These are phyloP conservation scores for Drosophila sechellia DNA, from an alignment of 1,140 invertebrate species.

Conservation along the genomic window DNA sequence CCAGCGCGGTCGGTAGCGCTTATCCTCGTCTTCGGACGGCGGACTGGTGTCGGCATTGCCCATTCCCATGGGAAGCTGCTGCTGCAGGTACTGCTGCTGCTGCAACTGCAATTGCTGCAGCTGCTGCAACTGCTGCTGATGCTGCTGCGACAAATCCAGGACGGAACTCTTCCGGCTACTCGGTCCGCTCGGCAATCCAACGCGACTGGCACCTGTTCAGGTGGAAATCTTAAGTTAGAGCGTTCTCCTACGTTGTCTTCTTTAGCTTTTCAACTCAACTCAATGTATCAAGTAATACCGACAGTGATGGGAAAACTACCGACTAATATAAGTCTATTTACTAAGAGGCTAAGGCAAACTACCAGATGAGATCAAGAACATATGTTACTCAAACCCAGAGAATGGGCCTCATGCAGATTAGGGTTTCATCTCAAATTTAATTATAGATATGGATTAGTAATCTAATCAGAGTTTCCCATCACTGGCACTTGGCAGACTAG, in stretches of 20 bases:
- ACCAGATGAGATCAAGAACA: background rate
- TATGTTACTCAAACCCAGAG: background rate
- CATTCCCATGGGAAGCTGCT: slow-evolving; percentile 70
- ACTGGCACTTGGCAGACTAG: slow-evolving; percentile 1
- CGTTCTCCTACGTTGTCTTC: background rate
- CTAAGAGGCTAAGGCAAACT: background rate
- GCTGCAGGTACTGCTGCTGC: slow-evolving; percentile 49
- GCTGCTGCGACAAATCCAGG: slow-evolving; percentile 72
- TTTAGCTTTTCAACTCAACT: slow-evolving; percentile 55
- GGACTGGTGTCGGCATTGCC: slow-evolving; percentile 84
- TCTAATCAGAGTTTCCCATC: slow-evolving; percentile 7
- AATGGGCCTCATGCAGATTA: background rate
- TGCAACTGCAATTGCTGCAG: slow-evolving; percentile 60
- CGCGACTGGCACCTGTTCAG: slow-evolving; percentile 71
- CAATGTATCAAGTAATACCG: slow-evolving; percentile 62
- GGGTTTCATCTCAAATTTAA: too few relatives aligned
- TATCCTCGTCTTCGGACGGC: slow-evolving; percentile 84
- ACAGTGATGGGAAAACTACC: slow-evolving; percentile 27
- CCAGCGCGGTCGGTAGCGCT: slow-evolving; percentile 74
- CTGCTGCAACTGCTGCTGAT: slow-evolving; percentile 61
- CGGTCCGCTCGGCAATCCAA: slow-evolving; percentile 75
- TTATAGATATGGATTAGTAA: too few relatives aligned
- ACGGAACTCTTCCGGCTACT: slow-evolving; percentile 79
- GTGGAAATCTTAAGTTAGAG: background rate
- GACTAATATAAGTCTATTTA: background rate